Conservation (phyloP, 2,888 invertebrate species). For the Dolomedes plantarius region DNA sequence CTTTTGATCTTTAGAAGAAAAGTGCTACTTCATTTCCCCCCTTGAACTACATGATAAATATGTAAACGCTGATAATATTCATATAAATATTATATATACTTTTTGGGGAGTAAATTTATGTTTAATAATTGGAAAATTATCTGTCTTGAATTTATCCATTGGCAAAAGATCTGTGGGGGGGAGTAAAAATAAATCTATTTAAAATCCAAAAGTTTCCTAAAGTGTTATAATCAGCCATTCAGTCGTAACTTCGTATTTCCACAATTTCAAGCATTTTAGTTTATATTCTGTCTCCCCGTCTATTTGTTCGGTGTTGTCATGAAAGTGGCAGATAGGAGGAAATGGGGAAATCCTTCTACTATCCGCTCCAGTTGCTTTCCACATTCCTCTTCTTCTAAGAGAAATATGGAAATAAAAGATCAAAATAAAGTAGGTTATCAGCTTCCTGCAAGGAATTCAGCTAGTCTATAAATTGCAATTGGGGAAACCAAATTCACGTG, state of each 20-base stretch:
- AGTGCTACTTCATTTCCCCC: too few species aligned
- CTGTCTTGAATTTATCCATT: not conserved
- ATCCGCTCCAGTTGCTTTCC: conserved; percentile 33
- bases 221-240: conserved; percentile 5
- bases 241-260: conserved; percentile 3
- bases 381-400: conserved; percentile 19
- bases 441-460: conserved; percentile 15
- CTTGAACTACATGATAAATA: too few species aligned
- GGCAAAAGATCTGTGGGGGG: not conserved
- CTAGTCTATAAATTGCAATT: conserved; percentile 32
- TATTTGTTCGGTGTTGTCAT: conserved; percentile 3
- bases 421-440: conserved; percentile 27
- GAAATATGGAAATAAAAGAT: conserved; percentile 58
- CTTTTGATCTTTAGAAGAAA: too few species aligned
- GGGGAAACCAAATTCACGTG: conserved; percentile 32
- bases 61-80: too few species aligned
- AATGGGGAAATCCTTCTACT: conserved; percentile 20
- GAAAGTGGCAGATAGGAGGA: conserved; percentile 15
- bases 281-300: not conserved
- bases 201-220: not conserved
- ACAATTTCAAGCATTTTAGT: not conserved
- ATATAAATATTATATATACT: too few species aligned
- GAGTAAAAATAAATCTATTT: not conserved
- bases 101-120: too few species aligned
- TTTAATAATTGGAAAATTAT: not conserved